Conservation (phyloP, 2,113 vertebrate species). For the Taxidea taxus region DNA sequence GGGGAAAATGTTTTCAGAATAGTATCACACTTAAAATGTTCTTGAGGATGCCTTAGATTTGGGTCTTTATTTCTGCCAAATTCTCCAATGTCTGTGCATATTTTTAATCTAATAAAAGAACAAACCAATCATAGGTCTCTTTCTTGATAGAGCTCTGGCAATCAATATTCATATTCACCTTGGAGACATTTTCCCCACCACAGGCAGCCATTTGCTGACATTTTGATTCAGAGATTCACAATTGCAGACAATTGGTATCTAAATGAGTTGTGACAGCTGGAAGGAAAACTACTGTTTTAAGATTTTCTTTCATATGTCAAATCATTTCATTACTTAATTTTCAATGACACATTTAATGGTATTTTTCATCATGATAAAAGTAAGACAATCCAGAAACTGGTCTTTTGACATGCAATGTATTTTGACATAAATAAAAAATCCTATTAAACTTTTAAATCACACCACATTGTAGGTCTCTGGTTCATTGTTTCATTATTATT, state of each 20-base stretch:
- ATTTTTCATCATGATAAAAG: slow-evolving; percentile 62
- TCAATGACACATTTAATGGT: slow-evolving; percentile 48
- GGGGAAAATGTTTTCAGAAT: neutral
- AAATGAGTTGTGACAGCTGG: slow-evolving; percentile 68
- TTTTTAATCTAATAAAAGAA: slow-evolving; percentile 20
- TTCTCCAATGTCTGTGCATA: neutral
- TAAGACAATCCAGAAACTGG: slow-evolving; percentile 45
- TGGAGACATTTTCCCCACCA: neutral
- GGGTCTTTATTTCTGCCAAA: neutral
- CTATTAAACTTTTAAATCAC: slow-evolving; percentile 17
- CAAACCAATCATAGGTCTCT: neutral
- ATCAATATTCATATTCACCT: slow-evolving; percentile 50
- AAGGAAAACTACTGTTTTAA: slow-evolving; percentile 67
- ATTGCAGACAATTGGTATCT: slow-evolving; percentile 57
- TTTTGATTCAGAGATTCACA: slow-evolving; percentile 52
- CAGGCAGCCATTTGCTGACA: slow-evolving; percentile 49
- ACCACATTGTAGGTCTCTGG: neutral
- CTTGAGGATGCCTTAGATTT: neutral
- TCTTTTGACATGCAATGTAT: slow-evolving; percentile 48
- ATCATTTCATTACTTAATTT: slow-evolving; percentile 66
- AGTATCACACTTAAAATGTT: neutral
- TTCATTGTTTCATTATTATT: slow-evolving; percentile 39
- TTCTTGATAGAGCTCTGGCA: neutral
- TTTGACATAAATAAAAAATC: slow-evolving; percentile 52
- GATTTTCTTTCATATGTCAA: slow-evolving; percentile 66